Percentiles rank a stretch among this genome's conserved stretches.
Conservation (phyloP, 2,113 vertebrate species). For the Rhegmatorhina hoffmannsi region DNA sequence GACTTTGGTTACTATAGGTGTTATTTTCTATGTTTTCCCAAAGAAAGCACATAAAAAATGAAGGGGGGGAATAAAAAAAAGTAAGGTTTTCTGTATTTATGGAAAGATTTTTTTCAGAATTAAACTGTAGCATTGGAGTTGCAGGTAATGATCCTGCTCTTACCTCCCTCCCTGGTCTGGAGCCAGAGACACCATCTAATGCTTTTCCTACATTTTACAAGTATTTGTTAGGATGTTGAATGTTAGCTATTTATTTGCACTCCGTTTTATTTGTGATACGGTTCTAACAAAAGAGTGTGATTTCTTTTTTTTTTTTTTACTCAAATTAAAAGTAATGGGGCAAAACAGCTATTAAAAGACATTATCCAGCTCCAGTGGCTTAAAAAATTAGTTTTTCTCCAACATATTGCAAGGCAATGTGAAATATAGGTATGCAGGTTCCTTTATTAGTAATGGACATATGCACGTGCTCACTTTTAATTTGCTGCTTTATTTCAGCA, state of each 20-base stretch:
- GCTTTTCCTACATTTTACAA: neutral
- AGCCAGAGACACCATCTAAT: neutral
- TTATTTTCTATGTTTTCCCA: neutral
- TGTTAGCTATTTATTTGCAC: neutral
- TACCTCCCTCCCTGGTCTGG: neutral
- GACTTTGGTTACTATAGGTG: neutral
- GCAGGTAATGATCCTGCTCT: neutral
- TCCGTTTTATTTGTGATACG: constrained; percentile 40
- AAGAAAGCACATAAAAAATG: neutral
- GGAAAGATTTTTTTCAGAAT: neutral
- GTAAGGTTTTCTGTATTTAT: neutral
- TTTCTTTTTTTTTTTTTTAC: constrained; percentile 18
- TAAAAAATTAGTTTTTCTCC: constrained; percentile 73
- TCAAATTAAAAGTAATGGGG: constrained; percentile 71
- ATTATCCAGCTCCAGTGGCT: constrained; percentile 70
- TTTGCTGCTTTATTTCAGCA: neutral
- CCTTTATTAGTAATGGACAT: neutral
- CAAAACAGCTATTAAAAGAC: constrained; percentile 63
- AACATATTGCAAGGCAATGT: constrained; percentile 19
- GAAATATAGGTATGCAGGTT: constrained; percentile 45
- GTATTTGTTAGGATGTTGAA: neutral
- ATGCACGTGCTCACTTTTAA: neutral
- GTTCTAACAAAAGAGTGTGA: neutral
- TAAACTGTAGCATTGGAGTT: neutral
- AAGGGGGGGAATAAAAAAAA: neutral